Percentiles rank a stretch among this genome's conserved stretches.
Evolutionary conservation across 1,140 invertebrate genomes (phyloP).

Genomic region (Phocides pigmalion): DNA sequence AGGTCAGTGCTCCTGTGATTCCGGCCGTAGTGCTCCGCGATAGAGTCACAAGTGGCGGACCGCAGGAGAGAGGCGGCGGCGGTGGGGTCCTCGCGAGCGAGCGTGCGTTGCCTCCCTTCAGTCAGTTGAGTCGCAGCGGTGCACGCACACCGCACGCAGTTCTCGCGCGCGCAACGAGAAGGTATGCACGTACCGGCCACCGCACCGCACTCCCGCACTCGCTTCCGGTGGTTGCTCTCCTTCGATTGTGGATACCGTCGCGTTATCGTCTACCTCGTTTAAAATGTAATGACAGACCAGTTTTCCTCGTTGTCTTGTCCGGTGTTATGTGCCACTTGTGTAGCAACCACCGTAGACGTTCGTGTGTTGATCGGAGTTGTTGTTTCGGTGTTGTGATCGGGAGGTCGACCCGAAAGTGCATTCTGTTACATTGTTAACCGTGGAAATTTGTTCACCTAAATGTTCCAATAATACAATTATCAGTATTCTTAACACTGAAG

Average conservation of each 20-base stretch:
- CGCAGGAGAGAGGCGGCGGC: conserved; percentile 70
- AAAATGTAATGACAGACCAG: conserved; percentile 28
- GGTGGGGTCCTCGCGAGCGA: conserved; percentile 70
- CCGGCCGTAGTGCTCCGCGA: conserved; percentile 69
- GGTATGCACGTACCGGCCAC: conserved; percentile 64
- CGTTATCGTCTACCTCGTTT: conserved; percentile 38
- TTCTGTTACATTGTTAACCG: conserved; percentile 24
- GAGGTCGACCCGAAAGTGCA: conserved; percentile 19
- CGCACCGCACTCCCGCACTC: conserved; percentile 55
- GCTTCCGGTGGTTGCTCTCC: conserved; percentile 75
- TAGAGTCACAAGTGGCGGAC: conserved; percentile 73
- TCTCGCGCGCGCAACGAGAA: conserved; percentile 80
- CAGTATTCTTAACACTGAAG: conserved; percentile 13
- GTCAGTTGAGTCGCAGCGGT: conserved; percentile 77
- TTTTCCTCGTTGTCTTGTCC: conserved; percentile 26
- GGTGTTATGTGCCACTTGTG: conserved; percentile 35
- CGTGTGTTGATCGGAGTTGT: conserved; percentile 43
- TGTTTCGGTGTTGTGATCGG: conserved; percentile 20
- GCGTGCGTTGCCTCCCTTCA: conserved; percentile 67
- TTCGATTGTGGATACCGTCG: conserved; percentile 40
- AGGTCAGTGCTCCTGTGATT: conserved; percentile 77
- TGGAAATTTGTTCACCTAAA: conserved; percentile 68
- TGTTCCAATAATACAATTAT: conserved; percentile 34
- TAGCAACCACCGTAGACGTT: conserved; percentile 50
- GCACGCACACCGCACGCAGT: conserved; percentile 81